Percentiles rank a stretch among this genome's conserved stretches.
phyloP scores from a whole-genome alignment of 2,113 vertebrate species.

The human region GRCh38 chr4:43161501-43162000 shows the following conservation, averaged over 20 bases:
- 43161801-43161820: too few species aligned
- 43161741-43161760: not conserved
- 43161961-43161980: too few species aligned
- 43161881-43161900: too few species aligned
- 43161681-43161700: not conserved
- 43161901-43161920: too few species aligned
- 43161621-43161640: not conserved
- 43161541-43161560: not conserved
- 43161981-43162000: too few species aligned
- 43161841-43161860: too few species aligned
- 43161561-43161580: not conserved
- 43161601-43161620: not conserved
- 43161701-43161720: not conserved
- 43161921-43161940: too few species aligned
- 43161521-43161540: not conserved
- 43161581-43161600: not conserved
- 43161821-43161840: too few species aligned
- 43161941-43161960: too few species aligned
- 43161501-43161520: not conserved
- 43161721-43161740: not conserved
- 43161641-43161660: not conserved
- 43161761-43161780: not conserved
- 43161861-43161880: too few species aligned
- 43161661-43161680: not conserved
- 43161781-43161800: not conserved